phyloP scores from a whole-genome alignment of 2,888 invertebrate genomes.

The Camptogramma bilineatum region DNA sequence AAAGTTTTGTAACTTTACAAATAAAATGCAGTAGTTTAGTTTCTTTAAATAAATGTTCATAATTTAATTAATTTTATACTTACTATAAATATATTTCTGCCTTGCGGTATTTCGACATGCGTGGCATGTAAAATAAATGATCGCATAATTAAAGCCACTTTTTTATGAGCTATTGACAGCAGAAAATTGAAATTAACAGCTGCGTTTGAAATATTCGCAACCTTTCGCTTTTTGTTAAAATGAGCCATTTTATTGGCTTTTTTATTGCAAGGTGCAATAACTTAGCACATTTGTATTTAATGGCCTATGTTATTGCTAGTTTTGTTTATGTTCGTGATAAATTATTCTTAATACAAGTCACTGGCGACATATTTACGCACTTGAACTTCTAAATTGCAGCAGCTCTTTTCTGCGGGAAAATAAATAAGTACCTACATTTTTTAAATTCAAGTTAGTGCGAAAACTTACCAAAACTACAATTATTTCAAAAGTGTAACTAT shows the following conservation, averaged over 20 bases:
- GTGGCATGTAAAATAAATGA: conserved; percentile 11
- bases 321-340: conserved; percentile 14
- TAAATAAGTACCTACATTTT: neutral
- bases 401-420: neutral
- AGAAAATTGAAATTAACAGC: conserved; percentile 53
- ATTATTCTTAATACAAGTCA: neutral
- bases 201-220: conserved; percentile 48
- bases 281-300: conserved; percentile 29
- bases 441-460: no score
- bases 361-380: neutral
- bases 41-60: neutral
- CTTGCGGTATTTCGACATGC: neutral
- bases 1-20: no score
- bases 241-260: conserved; percentile 15
- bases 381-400: neutral
- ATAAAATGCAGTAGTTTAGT: no score
- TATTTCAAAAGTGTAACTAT: no score
- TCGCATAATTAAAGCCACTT: conserved; percentile 33
- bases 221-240: conserved; percentile 35
- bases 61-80: neutral
- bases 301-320: conserved; percentile 18
- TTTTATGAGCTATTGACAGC: conserved; percentile 56
- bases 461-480: no score
- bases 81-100: neutral
- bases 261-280: conserved; percentile 31